These are phyloP conservation scores for Agriopis leucophaearia DNA, from an alignment of 2,888 invertebrate genomes.

Conservation along the genomic window DNA sequence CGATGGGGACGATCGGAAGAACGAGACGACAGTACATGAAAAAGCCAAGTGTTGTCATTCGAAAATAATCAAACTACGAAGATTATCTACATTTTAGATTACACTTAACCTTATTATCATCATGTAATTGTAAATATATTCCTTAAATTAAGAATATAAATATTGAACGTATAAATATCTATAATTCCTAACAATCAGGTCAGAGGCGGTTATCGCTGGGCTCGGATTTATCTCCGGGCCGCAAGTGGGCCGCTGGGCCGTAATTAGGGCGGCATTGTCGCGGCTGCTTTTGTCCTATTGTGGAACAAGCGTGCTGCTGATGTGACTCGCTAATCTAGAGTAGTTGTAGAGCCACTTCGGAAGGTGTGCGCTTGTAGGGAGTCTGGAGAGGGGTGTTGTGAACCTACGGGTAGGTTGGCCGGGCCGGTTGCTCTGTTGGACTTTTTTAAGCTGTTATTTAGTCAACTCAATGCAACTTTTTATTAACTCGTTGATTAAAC, in stretches of 20 bases:
- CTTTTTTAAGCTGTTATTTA: no score
- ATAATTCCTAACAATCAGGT: constrained; percentile 27
- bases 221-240: constrained; percentile 19
- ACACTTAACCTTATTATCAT: no score
- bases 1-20: no score
- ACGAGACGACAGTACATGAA: no score
- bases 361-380: background rate
- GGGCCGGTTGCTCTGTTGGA: background rate
- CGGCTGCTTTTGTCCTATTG: constrained; percentile 23
- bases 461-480: no score
- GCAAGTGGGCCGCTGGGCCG: constrained; percentile 3
- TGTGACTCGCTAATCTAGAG: constrained; percentile 11
- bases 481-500: no score
- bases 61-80: no score
- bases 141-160: no score
- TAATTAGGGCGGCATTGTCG: constrained; percentile 19
- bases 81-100: no score
- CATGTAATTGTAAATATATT: no score
- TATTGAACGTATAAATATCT: no score
- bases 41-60: no score
- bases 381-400: background rate
- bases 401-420: background rate
- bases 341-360: constrained; percentile 9
- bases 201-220: constrained; percentile 20
- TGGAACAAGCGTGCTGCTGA: constrained; percentile 3